These are phyloP conservation scores for Drosophila murphyi DNA, from an alignment of 1,140 invertebrate genomes.

Conservation along the genomic window DNA sequence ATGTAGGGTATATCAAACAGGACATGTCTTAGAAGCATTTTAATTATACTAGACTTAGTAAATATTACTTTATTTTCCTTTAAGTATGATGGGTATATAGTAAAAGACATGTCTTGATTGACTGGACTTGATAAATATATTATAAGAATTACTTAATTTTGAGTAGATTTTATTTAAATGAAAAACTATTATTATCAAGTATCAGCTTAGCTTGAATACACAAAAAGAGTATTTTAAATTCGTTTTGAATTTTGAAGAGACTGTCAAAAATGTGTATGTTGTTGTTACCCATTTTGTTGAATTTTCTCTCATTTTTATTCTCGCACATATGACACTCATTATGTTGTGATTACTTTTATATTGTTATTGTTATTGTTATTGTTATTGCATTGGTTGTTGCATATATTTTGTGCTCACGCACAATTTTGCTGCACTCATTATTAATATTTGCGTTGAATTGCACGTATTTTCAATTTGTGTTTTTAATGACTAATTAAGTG, in stretches of 20 bases:
- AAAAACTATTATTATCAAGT: too few relatives aligned
- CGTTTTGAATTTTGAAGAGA: not conserved
- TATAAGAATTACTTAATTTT: too few relatives aligned
- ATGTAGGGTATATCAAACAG: too few relatives aligned
- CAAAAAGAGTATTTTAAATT: too few relatives aligned
- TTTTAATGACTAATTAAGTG: constrained; percentile 83
- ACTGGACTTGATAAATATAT: too few relatives aligned
- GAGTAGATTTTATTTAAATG: too few relatives aligned
- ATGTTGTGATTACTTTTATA: constrained; percentile 73
- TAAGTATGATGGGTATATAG: too few relatives aligned
- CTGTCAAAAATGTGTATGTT: not conserved
- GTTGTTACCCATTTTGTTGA: not conserved
- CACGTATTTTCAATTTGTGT: constrained; percentile 72
- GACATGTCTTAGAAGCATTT: too few relatives aligned
- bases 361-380: constrained; percentile 43
- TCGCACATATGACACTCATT: constrained; percentile 70
- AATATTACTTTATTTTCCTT: too few relatives aligned
- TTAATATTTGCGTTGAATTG: constrained; percentile 65
- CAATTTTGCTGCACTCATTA: constrained; percentile 59
- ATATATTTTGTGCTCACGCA: constrained; percentile 5
- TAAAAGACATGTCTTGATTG: too few relatives aligned
- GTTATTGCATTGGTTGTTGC: constrained; percentile 45
- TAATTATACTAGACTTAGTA: too few relatives aligned
- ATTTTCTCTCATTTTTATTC: constrained; percentile 7
- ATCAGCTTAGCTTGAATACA: too few relatives aligned